phyloP scores from a whole-genome alignment of 1,140 invertebrate genomes.

The Eumaeus atala region DNA sequence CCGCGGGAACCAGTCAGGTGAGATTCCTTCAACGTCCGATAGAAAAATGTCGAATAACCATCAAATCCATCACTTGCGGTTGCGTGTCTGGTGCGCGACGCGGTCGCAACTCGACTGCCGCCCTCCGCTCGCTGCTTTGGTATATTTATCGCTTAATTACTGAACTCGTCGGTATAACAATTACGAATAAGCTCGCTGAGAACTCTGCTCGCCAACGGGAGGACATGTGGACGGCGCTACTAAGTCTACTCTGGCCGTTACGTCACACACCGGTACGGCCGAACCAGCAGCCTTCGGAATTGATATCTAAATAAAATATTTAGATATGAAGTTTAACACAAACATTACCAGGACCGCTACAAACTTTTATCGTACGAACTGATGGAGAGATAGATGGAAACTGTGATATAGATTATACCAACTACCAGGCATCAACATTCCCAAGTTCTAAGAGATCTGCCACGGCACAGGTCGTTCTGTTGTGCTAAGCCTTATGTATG shows the following conservation, averaged over 20 bases:
- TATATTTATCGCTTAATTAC: slow-evolving; percentile 73
- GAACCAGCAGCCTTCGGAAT: slow-evolving; percentile 53
- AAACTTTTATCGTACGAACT: too few relatives aligned
- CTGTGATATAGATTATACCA: too few relatives aligned
- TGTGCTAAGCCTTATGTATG: too few relatives aligned
- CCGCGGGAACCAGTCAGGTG: slow-evolving; percentile 70
- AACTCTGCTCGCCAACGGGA: slow-evolving; percentile 33
- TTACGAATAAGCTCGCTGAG: slow-evolving; percentile 56
- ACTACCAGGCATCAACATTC: too few relatives aligned
- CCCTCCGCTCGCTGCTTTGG: slow-evolving; percentile 58
- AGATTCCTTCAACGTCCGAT: slow-evolving; percentile 70
- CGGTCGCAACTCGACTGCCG: slow-evolving; percentile 65
- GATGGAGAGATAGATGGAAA: too few relatives aligned
- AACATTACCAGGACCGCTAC: too few relatives aligned
- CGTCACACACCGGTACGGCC: slow-evolving; percentile 36
- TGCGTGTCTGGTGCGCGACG: slow-evolving; percentile 60
- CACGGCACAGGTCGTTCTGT: too few relatives aligned
- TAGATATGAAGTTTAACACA: slow-evolving; percentile 14
- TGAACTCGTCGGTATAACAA: slow-evolving; percentile 69
- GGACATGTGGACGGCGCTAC: slow-evolving; percentile 50
- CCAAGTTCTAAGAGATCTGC: too few relatives aligned
- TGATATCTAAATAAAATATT: slow-evolving; percentile 32
- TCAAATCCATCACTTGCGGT: slow-evolving; percentile 59
- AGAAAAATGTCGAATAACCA: slow-evolving; percentile 68
- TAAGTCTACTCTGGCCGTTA: slow-evolving; percentile 52